phyloP scores from a whole-genome alignment of 2,888 invertebrate species.

The Sminthurides aquaticus region DNA sequence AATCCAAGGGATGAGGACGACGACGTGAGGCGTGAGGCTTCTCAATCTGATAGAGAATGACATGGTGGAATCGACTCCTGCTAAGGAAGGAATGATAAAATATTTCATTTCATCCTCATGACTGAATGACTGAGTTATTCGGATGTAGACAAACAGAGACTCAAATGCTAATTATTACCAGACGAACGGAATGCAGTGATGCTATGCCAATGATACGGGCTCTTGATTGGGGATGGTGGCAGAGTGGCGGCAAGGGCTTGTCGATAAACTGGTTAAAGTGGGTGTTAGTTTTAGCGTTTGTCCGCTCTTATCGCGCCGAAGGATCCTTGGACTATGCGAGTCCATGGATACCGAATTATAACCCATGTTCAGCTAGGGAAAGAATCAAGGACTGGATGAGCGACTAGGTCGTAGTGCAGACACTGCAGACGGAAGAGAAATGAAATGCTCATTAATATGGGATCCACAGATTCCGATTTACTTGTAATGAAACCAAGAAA shows the following conservation, averaged over 20 bases:
- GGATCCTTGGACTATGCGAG: no score
- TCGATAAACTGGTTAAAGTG: not conserved
- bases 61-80: no score
- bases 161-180: not conserved
- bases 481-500: no score
- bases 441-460: no score
- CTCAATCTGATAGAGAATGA: no score
- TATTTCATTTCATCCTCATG: not conserved
- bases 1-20: not conserved
- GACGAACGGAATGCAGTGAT: not conserved
- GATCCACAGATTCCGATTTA: no score
- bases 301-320: not conserved
- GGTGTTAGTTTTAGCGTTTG: not conserved
- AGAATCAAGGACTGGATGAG: no score
- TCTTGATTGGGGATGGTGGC: not conserved
- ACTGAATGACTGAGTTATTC: not conserved
- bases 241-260: not conserved
- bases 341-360: not conserved
- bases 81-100: not conserved
- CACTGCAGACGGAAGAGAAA: no score
- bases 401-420: no score
- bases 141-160: not conserved
- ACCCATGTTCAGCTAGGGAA: no score
- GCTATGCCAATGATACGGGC: not conserved
- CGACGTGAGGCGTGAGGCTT: not conserved